phyloP scores from a whole-genome alignment of 2,113 vertebrate genomes.

The Heterotis niloticus region DNA sequence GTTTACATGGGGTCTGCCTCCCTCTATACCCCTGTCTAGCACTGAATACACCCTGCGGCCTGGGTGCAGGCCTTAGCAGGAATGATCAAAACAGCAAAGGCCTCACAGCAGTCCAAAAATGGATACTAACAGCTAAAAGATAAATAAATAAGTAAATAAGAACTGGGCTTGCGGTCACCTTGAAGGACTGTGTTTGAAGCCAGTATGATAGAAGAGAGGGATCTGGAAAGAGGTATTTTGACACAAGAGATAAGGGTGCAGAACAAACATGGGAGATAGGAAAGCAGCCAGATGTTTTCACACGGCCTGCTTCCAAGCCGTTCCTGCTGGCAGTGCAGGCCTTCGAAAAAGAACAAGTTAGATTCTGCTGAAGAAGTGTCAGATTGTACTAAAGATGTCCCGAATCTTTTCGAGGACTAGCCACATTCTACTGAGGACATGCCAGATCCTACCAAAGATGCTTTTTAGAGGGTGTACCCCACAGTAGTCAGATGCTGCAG shows the following conservation, averaged over 20 bases:
- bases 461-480: no score
- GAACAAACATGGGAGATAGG: not conserved
- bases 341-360: not conserved
- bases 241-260: slow-evolving; percentile 1
- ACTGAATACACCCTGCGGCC: not conserved
- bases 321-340: not conserved
- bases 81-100: not conserved
- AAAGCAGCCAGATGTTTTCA: not conserved
- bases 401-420: no score
- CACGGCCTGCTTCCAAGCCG: not conserved
- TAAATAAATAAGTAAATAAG: not conserved
- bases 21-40: not conserved
- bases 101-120: not conserved
- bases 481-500: no score
- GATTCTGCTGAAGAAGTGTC: no score
- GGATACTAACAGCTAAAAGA: not conserved
- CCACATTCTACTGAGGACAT: no score
- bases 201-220: not conserved
- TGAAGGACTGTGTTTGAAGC: not conserved
- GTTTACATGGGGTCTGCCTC: not conserved
- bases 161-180: not conserved
- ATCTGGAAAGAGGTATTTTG: not conserved
- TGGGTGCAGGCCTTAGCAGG: no score
- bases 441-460: no score
- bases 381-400: no score